Base-by-base conservation (phyloP, 64 coral and sea anemone species). In the Acropora yongei region DNA sequence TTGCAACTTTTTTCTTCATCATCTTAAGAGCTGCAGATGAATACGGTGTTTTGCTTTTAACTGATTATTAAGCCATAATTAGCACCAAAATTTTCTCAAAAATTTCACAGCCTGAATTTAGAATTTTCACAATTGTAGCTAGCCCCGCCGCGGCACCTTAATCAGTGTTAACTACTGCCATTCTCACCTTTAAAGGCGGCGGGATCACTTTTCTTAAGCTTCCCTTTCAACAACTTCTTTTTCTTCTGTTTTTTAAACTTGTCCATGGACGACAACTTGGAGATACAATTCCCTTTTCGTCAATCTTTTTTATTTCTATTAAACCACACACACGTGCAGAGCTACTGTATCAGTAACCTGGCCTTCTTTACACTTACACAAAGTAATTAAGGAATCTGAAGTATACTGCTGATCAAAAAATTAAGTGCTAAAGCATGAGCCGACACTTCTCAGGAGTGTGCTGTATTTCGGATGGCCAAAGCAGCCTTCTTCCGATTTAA, bases 131-230 rank as follows among this genome's bases (percentile, higher is more conserved):
- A 2, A 10, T 16, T 63, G 51, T 0, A 9, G 51, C 4, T n/a
- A n/a, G n/a, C n/a, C n/a, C n/a, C n/a, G n/a, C n/a, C n/a, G n/a
- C 51, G 4, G 51, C 4, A 55, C 20, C 44, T 1, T 45, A 12
- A 3, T 8, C 9, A 13, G 0, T 1, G 16, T 63, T 8, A 63
- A 63, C 2, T 14, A 2, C 11, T 2, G 9, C 11, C 2, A 12
- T 12, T 12, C 58, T 63, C 4, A 84, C 82, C 82, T 84, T 84
- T 84, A 48, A 48, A 58, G 82, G 71, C 48, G 17, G 61, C 82
- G 45, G 43, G 2, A 6, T 84, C 61, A 9, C 16, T 84, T 60
- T 39, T 58, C 6, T 17, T 14, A 41, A 69, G 61, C 42, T 84
- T 84, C 10, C 82, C 61, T 13, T 84, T 84, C 44, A 84, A 48